Evolutionary conservation across 2,113 vertebrate genomes (phyloP).

Genomic region (Vanacampus margaritifer): DNA sequence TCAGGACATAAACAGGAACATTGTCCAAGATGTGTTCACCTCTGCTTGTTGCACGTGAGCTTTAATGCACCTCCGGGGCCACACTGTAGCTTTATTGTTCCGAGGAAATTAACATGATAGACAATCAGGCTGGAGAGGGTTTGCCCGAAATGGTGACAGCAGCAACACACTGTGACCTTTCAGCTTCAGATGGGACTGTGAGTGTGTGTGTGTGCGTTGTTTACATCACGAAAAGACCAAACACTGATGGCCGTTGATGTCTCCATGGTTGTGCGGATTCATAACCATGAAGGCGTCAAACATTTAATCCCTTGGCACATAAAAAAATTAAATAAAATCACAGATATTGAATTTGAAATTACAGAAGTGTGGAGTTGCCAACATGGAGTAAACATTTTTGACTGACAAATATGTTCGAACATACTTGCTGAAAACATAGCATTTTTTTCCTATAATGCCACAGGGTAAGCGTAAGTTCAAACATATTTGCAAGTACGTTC

Average conservation of each 20-base stretch:
- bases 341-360: not conserved
- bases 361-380: too few species aligned
- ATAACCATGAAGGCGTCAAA: constrained; percentile 7
- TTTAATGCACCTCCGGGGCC: constrained; percentile 20
- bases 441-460: too few species aligned
- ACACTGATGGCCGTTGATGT: constrained; percentile 26
- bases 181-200: constrained; percentile 18
- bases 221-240: constrained; percentile 27
- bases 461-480: too few species aligned
- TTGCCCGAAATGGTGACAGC: constrained; percentile 32
- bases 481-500: too few species aligned
- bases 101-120: constrained; percentile 7
- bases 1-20: constrained; percentile 25
- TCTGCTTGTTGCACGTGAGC: constrained; percentile 23
- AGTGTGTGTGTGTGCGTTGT: constrained; percentile 13
- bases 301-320: not conserved
- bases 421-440: too few species aligned
- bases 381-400: too few species aligned
- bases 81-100: constrained; percentile 39
- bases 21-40: constrained; percentile 25
- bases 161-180: constrained; percentile 50
- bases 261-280: constrained; percentile 34
- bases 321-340: too few species aligned
- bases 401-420: too few species aligned
- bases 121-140: constrained; percentile 20